These are phyloP conservation scores for Phengaris alcon DNA, from an alignment of 2,888 invertebrate species.

Conservation along the genomic window DNA sequence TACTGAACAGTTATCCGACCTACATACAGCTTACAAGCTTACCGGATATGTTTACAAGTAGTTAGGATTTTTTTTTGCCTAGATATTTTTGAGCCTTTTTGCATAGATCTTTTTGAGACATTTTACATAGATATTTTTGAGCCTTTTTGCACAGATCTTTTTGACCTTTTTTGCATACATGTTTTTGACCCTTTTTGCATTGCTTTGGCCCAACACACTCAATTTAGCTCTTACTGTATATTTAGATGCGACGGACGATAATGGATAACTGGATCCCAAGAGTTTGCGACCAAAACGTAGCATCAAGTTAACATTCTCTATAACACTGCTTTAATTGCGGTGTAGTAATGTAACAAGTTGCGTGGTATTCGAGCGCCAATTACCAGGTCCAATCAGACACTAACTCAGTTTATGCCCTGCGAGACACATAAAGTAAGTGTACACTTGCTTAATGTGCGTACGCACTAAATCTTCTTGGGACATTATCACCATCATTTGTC, in stretches of 20 bases:
- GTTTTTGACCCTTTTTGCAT: too few species aligned
- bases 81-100: too few species aligned
- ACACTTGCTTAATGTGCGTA: conserved; percentile 25
- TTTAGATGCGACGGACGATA: too few species aligned
- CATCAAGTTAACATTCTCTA: background rate
- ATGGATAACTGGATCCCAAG: background rate
- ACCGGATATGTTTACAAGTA: background rate
- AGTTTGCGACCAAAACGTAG: background rate
- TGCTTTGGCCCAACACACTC: too few species aligned
- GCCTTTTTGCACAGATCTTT: too few species aligned
- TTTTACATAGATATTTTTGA: too few species aligned
- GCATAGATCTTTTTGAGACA: too few species aligned
- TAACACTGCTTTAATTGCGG: background rate
- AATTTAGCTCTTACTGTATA: too few species aligned
- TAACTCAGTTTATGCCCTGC: conserved; percentile 37
- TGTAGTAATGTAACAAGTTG: conserved; percentile 16
- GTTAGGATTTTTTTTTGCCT: too few species aligned
- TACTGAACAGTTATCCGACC: conserved; percentile 23
- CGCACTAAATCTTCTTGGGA: background rate
- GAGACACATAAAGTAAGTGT: conserved; percentile 35
- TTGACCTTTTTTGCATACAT: too few species aligned
- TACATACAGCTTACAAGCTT: background rate
- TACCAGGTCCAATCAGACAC: conserved; percentile 38
- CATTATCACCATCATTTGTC: too few species aligned
- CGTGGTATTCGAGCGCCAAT: conserved; percentile 34